A percentile compares a stretch with the other conserved stretches of the same genome.
These are phyloP conservation scores for Drosophila ambigua DNA, from an alignment of 1,140 invertebrate genomes.

Conservation along the genomic window DNA sequence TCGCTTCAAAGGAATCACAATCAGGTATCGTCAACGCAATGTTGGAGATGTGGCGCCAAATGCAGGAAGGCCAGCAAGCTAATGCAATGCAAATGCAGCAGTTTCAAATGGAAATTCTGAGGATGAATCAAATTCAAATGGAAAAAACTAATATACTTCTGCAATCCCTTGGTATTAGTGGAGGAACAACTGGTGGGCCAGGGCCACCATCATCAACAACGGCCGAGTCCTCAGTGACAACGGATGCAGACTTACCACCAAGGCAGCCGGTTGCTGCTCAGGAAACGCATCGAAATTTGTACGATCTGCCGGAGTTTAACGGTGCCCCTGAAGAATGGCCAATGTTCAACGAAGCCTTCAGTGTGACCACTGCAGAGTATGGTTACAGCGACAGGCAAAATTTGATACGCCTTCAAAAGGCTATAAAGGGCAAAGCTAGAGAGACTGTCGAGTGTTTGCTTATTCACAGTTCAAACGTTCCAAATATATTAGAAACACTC, in stretches of 20 bases:
- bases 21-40: too few relatives aligned
- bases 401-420: too few relatives aligned
- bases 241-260: background rate
- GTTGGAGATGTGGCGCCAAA: too few relatives aligned
- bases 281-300: background rate
- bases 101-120: background rate
- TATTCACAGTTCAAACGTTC: too few relatives aligned
- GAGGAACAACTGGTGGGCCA: background rate
- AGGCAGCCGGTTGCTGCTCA: background rate
- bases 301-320: background rate
- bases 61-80: background rate
- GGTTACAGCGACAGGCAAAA: too few relatives aligned
- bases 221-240: background rate
- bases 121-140: constrained; percentile 1
- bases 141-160: background rate
- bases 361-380: too few relatives aligned
- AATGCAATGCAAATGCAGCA: background rate
- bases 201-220: background rate
- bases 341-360: too few relatives aligned
- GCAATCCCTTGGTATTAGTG: background rate
- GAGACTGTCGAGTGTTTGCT: too few relatives aligned
- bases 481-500: too few relatives aligned
- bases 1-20: too few relatives aligned
- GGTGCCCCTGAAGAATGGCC: too few relatives aligned
- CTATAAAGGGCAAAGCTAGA: too few relatives aligned